Evolutionary conservation across 2,797 vertebrate species (phyloP), one percentile per base, ranked within the genome.

Genomic region (Nyctibius grandis): DNA sequence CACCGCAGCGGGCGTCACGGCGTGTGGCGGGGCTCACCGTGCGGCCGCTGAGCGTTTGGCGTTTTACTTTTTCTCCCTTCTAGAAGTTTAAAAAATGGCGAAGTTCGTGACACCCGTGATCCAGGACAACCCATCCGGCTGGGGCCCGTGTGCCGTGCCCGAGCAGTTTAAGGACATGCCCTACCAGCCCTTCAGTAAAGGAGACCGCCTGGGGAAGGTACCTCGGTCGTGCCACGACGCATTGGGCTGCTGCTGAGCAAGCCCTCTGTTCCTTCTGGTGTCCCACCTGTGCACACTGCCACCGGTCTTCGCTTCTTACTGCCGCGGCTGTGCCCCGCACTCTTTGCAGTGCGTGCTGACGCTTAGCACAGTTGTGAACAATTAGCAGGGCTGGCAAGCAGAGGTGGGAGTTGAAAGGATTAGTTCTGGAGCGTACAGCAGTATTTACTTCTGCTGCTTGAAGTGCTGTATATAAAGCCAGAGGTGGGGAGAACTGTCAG

Each of bases 131-230:
- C 99, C 99, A 6, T 98, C 98, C 0, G 99, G 99, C 77, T 99
- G 99, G 99, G 99, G 99, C 69, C 99, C 99, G 1, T 99, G 99
- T 50, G 99, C 99, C 0, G 98, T 99, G 44, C 99, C 99, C 0
- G 99, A 99, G 68, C 99, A 99, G 97, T 99, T 99, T 90, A 99
- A 98, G 96, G 99, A 99, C 88, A 99, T 99, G 99, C 99, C 99
- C 1, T 99, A 99, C 97, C 99, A 99, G 97, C 99, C 99, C 0
- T 99, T 99, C 97, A 99, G 99, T 95, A 99, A 99, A 97, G 99
- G 99, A 95, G 99, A 99, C 88, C 98, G 99, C 15, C 98, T 99
- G 56, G 99, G 99, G 68, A 99, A 99, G 99, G 99, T 99, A 97
- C 56, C 33, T 38, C 13, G 2, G 33, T 9, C 9, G 3, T 16